A percentile compares a stretch with the other conserved stretches of the same genome.
Evolutionary conservation across 2,797 vertebrate species (phyloP).

Genomic region (Crocodylus rhombifer): DNA sequence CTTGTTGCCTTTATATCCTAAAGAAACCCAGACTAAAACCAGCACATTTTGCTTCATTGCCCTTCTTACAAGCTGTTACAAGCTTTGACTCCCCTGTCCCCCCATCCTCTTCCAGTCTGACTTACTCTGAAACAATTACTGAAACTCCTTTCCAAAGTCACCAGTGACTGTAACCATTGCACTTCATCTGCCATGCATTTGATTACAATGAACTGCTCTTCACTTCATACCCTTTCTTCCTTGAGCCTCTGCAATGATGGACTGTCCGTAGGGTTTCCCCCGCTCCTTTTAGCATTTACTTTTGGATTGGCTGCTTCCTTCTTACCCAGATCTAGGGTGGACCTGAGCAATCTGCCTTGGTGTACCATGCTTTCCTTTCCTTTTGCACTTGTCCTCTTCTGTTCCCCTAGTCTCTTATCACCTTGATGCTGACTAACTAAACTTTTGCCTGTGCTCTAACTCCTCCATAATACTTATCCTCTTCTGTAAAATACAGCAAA

Average conservation of each 20-base stretch:
- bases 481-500: not conserved
- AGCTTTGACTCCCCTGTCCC: not conserved
- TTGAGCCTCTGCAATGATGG: not conserved
- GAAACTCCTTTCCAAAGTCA: not conserved
- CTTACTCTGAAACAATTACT: not conserved
- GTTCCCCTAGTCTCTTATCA: not conserved
- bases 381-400: not conserved
- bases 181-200: not conserved
- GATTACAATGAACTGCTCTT: not conserved
- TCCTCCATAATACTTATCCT: not conserved
- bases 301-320: not conserved
- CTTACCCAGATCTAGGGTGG: not conserved
- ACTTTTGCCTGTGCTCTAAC: not conserved
- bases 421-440: not conserved
- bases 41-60: not conserved
- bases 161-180: not conserved
- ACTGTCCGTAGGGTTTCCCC: not conserved
- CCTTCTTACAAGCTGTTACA: not conserved
- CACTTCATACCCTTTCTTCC: not conserved
- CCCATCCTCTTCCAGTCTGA: not conserved
- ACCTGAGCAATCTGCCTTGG: not conserved
- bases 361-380: not conserved
- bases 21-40: not conserved
- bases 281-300: not conserved
- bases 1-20: not conserved